Percentiles rank a stretch among this genome's conserved stretches.
phyloP scores from a whole-genome alignment of 2,888 invertebrate genomes.

The Andrena bicolor region DNA sequence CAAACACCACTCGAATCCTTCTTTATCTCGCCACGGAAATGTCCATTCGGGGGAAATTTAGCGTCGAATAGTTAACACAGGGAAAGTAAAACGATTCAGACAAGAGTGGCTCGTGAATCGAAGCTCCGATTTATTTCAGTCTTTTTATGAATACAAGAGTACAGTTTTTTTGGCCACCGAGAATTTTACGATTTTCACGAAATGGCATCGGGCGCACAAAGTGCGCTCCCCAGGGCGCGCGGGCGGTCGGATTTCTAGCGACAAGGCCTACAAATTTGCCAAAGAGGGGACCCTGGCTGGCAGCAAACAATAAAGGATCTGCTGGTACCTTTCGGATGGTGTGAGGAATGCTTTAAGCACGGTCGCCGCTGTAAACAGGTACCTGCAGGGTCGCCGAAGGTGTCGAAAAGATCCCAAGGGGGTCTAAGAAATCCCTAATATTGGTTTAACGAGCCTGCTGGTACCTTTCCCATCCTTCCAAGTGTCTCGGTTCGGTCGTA shows the following conservation, averaged over 20 bases:
- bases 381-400: conserved; percentile 61
- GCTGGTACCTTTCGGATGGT: conserved; percentile 62
- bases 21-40: not conserved
- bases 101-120: no score
- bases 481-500: conserved; percentile 37
- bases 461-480: conserved; percentile 67
- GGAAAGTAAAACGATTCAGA: no score
- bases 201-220: not conserved
- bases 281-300: conserved; percentile 16
- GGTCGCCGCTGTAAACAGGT: conserved; percentile 57
- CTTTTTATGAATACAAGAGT: no score
- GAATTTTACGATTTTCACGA: not conserved
- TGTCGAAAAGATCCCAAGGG: conserved; percentile 76
- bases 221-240: not conserved
- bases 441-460: conserved; percentile 80
- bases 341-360: conserved; percentile 59
- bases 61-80: no score
- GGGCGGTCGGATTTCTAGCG: conserved; percentile 25
- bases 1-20: not conserved
- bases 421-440: conserved; percentile 75
- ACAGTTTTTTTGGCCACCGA: not conserved
- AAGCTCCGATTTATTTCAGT: no score
- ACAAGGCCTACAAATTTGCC: conserved; percentile 24
- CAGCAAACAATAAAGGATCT: conserved; percentile 56
- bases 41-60: not conserved